phyloP scores from a whole-genome alignment of 2,797 vertebrate species.

The Pelodytes ibericus region DNA sequence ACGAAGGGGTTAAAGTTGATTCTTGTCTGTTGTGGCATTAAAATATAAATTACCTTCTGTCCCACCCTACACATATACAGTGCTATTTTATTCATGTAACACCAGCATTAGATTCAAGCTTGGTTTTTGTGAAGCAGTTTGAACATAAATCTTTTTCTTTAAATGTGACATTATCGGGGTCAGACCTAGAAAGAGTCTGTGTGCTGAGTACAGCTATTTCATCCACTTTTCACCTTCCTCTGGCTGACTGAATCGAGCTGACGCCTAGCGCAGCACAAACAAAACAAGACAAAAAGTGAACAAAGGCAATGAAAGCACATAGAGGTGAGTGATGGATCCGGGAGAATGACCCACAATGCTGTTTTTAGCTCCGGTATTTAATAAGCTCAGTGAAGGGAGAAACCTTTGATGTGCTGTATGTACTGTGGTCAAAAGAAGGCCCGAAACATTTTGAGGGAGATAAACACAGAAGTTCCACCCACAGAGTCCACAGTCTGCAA shows the following conservation, averaged over 20 bases:
- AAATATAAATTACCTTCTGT: no score
- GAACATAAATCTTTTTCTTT: background rate
- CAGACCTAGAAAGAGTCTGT: slow-evolving; percentile 9
- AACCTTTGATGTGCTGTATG: slow-evolving; percentile 23
- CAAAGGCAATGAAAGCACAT: slow-evolving; percentile 12
- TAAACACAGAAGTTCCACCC: background rate
- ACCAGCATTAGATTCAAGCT: no score
- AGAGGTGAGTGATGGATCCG: slow-evolving; percentile 18
- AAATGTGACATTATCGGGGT: background rate
- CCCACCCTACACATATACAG: no score
- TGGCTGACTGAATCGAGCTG: slow-evolving; percentile 7
- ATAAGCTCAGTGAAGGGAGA: slow-evolving; percentile 19
- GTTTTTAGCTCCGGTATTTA: slow-evolving; percentile 21
- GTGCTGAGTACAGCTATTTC: slow-evolving; percentile 19
- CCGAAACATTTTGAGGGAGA: slow-evolving; percentile 3
- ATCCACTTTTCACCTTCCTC: slow-evolving; percentile 10
- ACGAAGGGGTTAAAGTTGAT: no score
- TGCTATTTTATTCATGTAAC: no score
- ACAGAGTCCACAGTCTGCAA: background rate
- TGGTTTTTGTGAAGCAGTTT: no score
- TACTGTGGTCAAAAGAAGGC: background rate
- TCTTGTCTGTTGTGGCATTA: no score
- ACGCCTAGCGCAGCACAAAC: slow-evolving; percentile 25
- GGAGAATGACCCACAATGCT: slow-evolving; percentile 11
- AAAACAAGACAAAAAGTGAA: slow-evolving; percentile 19